A percentile compares a stretch with the other conserved stretches of the same genome.
Conservation (phyloP, 2,797 vertebrate genomes). For the Gymnoscopelus braueri region DNA sequence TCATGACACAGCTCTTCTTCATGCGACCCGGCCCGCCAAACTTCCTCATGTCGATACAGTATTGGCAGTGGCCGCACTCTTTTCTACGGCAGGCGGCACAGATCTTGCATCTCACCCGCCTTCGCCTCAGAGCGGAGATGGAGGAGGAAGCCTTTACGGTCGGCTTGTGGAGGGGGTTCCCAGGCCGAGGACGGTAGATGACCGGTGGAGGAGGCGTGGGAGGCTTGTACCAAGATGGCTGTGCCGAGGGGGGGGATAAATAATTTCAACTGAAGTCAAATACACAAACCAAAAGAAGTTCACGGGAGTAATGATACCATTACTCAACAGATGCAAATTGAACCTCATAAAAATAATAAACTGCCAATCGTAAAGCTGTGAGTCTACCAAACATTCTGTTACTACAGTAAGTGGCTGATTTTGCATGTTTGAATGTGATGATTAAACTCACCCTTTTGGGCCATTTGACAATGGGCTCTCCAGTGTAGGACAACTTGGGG, state of each 20-base stretch:
- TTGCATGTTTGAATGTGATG: no score
- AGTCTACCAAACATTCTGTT: no score
- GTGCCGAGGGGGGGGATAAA: slow-evolving; percentile 2
- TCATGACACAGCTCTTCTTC: slow-evolving; percentile 93
- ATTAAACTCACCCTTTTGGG: slow-evolving; percentile 85
- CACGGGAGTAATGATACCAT: no score
- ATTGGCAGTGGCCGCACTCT: slow-evolving; percentile 94
- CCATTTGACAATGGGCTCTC: slow-evolving; percentile 95
- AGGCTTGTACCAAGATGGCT: slow-evolving; percentile 84
- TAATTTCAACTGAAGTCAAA: background rate
- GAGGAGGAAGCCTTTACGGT: slow-evolving; percentile 66
- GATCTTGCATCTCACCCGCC: slow-evolving; percentile 93
- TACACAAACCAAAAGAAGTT: no score
- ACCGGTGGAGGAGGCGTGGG: slow-evolving; percentile 52
- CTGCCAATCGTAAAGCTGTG: no score
- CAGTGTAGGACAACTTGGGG: slow-evolving; percentile 91
- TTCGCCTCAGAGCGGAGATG: slow-evolving; percentile 79
- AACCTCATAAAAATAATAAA: no score
- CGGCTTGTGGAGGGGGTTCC: slow-evolving; percentile 43
- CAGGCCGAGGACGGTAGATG: slow-evolving; percentile 76
- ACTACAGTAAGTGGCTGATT: no score
- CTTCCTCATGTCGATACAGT: slow-evolving; percentile 97
- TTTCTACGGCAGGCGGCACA: slow-evolving; percentile 92
- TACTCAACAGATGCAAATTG: no score
- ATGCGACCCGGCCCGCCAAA: slow-evolving; percentile 95